Percentiles rank a stretch among this genome's conserved stretches.
Conservation (phyloP, 2,888 invertebrate genomes). For the Lasioglossum vierecki region DNA sequence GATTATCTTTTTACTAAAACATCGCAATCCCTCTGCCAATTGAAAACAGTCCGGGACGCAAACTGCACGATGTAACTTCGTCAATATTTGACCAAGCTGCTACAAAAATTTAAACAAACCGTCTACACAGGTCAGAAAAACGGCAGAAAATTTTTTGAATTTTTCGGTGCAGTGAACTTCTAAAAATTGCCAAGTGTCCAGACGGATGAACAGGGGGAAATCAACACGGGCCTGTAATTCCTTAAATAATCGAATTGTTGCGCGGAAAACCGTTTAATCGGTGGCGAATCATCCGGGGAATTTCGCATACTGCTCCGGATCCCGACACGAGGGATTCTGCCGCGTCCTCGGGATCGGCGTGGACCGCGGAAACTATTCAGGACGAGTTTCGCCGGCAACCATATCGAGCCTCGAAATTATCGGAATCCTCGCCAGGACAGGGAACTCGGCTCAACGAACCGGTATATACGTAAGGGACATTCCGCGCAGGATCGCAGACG, state of each 20-base stretch:
- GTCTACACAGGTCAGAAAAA: not conserved
- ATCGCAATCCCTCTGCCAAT: not conserved
- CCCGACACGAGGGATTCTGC: not conserved
- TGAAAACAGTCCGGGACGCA: not conserved
- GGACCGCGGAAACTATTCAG: constrained; percentile 64
- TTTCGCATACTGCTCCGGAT: constrained; percentile 11
- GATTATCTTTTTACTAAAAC: not conserved
- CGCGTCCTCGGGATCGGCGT: constrained; percentile 30
- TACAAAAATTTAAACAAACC: not conserved
- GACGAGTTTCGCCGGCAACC: constrained; percentile 59
- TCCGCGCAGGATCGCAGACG: constrained; percentile 19
- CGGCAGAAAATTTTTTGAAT: not conserved
- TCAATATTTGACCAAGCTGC: not conserved
- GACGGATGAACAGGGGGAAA: not conserved
- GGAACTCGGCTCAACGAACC: constrained; percentile 12
- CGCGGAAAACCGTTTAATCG: constrained; percentile 25
- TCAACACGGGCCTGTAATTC: constrained; percentile 19
- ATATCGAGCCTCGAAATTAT: constrained; percentile 57
- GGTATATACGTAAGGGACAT: constrained; percentile 36
- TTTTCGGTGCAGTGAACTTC: not conserved
- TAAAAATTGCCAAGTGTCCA: not conserved
- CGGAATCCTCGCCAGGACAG: constrained; percentile 59
- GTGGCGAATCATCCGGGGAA: constrained; percentile 48
- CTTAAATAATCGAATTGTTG: constrained; percentile 42
- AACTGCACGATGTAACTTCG: not conserved